phyloP scores from a whole-genome alignment of 2,888 invertebrate species.

The Rhagonycha lutea region DNA sequence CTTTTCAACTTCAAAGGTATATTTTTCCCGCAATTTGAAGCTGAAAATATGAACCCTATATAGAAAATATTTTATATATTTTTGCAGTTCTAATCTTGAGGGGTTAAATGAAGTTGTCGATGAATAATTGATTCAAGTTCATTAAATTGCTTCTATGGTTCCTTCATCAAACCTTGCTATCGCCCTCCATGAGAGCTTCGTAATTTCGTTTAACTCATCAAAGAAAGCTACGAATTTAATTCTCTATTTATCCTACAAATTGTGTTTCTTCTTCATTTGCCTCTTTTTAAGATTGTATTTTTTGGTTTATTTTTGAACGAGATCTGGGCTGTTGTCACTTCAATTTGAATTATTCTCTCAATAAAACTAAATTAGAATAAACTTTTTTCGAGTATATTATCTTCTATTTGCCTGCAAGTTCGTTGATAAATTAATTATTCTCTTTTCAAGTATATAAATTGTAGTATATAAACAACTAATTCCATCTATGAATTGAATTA shows the following conservation, averaged over 20 bases:
- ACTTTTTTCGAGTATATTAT: neutral
- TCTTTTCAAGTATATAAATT: no score
- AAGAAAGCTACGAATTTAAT: slow-evolving; percentile 16
- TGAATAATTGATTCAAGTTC: slow-evolving; percentile 27
- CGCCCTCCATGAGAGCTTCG: neutral
- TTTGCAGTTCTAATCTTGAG: neutral
- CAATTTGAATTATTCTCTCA: neutral
- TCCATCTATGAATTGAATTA: no score
- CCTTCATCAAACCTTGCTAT: slow-evolving; percentile 12
- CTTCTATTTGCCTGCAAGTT: neutral
- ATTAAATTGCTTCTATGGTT: slow-evolving; percentile 18
- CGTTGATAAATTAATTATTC: neutral
- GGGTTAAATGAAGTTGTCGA: slow-evolving; percentile 14
- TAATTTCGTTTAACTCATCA: slow-evolving; percentile 20
- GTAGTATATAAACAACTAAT: no score
- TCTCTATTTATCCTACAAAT: slow-evolving; percentile 6
- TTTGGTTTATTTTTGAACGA: neutral
- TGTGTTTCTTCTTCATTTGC: slow-evolving; percentile 8
- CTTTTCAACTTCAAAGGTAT: neutral
- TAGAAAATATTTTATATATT: neutral
- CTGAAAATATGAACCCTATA: neutral
- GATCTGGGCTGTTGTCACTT: neutral
- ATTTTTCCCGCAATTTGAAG: neutral
- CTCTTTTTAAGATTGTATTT: neutral
- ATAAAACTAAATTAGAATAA: neutral